Conservation (phyloP, 2,797 vertebrate genomes). For the Leptatherina wallacei region DNA sequence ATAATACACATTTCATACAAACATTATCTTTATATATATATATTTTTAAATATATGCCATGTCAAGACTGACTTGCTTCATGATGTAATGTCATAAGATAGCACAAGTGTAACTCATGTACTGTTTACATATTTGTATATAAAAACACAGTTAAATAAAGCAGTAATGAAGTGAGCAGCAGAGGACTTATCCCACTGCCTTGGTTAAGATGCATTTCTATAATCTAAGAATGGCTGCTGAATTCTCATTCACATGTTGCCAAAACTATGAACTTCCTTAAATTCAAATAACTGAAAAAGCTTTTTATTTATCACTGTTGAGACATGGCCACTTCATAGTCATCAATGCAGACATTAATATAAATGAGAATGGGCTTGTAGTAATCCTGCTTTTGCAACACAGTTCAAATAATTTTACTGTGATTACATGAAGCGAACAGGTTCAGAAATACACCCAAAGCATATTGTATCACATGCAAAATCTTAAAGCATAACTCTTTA, state of each 20-base stretch:
- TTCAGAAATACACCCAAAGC: not conserved
- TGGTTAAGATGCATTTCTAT: not conserved
- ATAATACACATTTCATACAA: too few relatives aligned
- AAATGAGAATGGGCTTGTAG: not conserved
- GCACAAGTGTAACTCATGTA: not conserved
- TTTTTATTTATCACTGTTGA: not conserved
- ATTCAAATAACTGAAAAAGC: not conserved
- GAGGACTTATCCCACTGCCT: not conserved
- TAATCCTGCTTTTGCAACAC: not conserved
- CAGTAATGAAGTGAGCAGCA: not conserved
- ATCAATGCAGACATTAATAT: not conserved
- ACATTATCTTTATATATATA: not conserved
- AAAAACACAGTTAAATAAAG: not conserved
- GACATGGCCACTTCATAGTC: not conserved
- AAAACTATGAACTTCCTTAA: not conserved
- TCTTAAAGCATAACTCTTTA: not conserved
- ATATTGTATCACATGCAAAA: not conserved
- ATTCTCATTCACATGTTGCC: not conserved
- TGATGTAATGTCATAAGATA: not conserved
- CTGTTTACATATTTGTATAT: too few relatives aligned
- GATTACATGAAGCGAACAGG: not conserved
- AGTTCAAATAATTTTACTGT: not conserved
- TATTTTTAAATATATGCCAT: slow-evolving; percentile 5
- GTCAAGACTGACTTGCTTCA: not conserved
- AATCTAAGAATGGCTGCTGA: not conserved